These are phyloP conservation scores for Sphaeridia pumilis DNA, from an alignment of 2,888 invertebrate species.

Conservation along the genomic window DNA sequence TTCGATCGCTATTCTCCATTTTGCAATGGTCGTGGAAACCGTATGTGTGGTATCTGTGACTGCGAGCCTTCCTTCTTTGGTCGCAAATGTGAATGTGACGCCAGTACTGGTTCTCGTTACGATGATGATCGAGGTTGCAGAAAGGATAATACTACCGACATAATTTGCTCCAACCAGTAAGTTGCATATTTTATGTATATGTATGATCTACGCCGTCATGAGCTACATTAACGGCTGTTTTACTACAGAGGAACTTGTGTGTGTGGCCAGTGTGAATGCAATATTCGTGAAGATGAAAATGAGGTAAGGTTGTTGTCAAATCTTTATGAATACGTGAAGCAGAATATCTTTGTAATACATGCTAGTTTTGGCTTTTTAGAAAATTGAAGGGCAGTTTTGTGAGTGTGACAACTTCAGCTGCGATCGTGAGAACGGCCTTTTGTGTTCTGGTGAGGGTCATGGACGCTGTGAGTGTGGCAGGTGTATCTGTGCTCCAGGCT, in stretches of 20 bases:
- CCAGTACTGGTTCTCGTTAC: not conserved
- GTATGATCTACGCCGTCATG: too few relatives aligned
- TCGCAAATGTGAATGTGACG: not conserved
- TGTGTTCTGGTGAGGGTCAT: constrained; percentile 31
- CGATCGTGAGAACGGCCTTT: not conserved
- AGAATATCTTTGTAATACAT: too few relatives aligned
- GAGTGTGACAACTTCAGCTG: constrained; percentile 9
- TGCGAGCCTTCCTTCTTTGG: not conserved
- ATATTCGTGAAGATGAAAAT: not conserved
- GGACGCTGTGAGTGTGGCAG: constrained; percentile 55
- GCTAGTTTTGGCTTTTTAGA: not conserved
- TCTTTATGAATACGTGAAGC: not conserved
- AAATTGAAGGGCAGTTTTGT: constrained; percentile 4
- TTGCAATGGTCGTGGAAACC: not conserved
- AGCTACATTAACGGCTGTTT: too few relatives aligned
- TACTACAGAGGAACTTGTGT: constrained; percentile 7
- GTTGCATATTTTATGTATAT: not conserved
- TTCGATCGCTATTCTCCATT: not conserved
- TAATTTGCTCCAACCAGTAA: constrained; percentile 4
- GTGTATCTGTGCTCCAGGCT: constrained; percentile 50
- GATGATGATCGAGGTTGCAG: constrained; percentile 6
- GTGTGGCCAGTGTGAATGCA: constrained; percentile 9
- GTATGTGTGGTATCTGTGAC: constrained; percentile 9
- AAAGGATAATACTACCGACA: not conserved
- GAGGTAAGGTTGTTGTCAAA: not conserved